Base-by-base conservation (phyloP, 2,797 vertebrate species). In the Coregonus ussuriensis region DNA sequence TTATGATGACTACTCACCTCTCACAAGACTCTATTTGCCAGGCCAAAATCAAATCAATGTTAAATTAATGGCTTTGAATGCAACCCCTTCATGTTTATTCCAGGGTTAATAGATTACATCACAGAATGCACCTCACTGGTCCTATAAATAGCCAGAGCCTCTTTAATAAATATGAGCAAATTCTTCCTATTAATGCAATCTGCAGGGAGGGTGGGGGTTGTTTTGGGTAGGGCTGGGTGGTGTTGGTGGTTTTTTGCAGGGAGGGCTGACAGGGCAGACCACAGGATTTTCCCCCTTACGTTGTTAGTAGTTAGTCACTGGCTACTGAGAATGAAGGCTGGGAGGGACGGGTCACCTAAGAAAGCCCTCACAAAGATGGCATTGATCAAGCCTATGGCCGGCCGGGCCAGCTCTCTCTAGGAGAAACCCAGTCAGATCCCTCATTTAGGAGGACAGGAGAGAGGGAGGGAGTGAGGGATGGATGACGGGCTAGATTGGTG, bases 301-400 rank as follows among this genome's bases (percentile, higher is more conserved):
- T 72, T 13, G 51, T 84, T 74, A 53, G 84, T 89, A 83, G 33
- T 88, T 88, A 90, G 79, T 88, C 87, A 90, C 83, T 31, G 59
- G 59, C 59, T 63, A 71, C 74, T 71, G 81, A 79, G 74, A 72
- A 68, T 59, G 31, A 76, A 68, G 69, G 21, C 76, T 77, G 74
- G 76, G 71, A 74, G 51, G 75, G 62, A 47, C 70, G 9, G 82
- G 87, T 91, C 90, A 91, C 89, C 89, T 90, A 89, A 90, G 88
- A 81, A 79, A 72, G 75, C 11, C 68, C 71, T 79, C 80, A 93
- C 90, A 93, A 93, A 88, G 92, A 86, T 90, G 82, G 69, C 89
- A 91, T 91, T 91, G 88, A 92, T 87, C 81, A 74, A 74, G 77
- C 72, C 70, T 80, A 35, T 63, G 59, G 69, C 33, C 47, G 67